These are phyloP conservation scores for Tympanoctomys barrerae DNA, from an alignment of 2,797 vertebrate genomes.

Conservation along the genomic window DNA sequence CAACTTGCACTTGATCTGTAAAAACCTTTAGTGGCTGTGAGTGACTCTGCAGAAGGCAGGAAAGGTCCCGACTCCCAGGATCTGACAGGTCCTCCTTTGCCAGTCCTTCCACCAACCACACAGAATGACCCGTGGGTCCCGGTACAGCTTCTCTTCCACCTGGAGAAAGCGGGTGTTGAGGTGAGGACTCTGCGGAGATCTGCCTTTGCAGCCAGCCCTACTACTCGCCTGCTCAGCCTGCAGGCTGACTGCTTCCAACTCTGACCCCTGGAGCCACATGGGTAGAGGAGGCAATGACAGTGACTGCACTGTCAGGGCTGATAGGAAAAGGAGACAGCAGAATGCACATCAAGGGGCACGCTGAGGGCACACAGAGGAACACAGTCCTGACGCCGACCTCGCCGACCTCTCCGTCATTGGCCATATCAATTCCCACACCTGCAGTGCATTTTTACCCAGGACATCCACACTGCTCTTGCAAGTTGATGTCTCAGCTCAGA, in stretches of 20 bases:
- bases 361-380: not conserved
- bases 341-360: accelerated
- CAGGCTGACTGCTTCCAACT: not conserved
- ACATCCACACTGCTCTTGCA: not conserved
- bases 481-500: not conserved
- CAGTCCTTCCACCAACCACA: accelerated
- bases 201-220: too few species aligned
- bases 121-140: accelerated
- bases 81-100: not conserved
- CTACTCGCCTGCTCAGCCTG: not conserved
- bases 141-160: not conserved
- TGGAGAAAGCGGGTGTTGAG: not conserved
- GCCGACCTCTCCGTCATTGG: not conserved
- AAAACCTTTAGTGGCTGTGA: not conserved
- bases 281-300: not conserved
- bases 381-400: not conserved
- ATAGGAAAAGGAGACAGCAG: not conserved
- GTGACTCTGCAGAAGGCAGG: too few species aligned
- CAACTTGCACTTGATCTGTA: not conserved
- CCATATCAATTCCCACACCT: not conserved
- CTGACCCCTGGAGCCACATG: not conserved
- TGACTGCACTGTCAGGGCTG: not conserved
- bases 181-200: not conserved
- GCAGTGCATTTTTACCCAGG: not conserved
- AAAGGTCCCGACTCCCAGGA: not conserved